These are phyloP conservation scores for Rhea americana DNA, from an alignment of 2,113 vertebrate species.

Conservation along the genomic window DNA sequence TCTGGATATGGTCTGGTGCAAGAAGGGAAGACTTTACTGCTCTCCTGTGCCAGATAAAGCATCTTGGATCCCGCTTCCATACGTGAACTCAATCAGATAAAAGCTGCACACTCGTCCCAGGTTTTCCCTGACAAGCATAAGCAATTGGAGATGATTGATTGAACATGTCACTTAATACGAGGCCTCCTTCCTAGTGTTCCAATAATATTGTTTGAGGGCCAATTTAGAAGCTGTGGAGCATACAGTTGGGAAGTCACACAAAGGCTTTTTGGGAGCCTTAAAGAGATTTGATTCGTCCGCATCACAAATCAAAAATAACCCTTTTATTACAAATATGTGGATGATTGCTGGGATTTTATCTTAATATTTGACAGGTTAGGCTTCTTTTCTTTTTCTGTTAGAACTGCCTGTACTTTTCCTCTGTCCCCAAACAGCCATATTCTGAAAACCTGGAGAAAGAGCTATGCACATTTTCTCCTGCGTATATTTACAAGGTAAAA, in stretches of 20 bases:
- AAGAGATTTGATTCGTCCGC: background rate
- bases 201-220: background rate
- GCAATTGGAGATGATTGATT: conserved; percentile 8
- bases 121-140: conserved; percentile 20
- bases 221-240: background rate
- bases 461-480: conserved; percentile 3
- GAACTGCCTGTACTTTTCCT: background rate
- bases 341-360: background rate
- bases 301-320: background rate
- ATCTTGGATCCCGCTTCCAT: conserved; percentile 25
- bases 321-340: background rate
- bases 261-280: background rate
- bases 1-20: conserved; percentile 30
- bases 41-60: conserved; percentile 56
- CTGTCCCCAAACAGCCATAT: background rate
- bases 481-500: conserved; percentile 33
- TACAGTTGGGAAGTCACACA: background rate
- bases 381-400: background rate
- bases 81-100: background rate
- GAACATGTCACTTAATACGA: background rate
- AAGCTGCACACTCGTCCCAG: background rate
- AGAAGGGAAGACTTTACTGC: conserved; percentile 44
- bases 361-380: conserved; percentile 23
- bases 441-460: conserved; percentile 48
- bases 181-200: background rate